Evolutionary conservation across 2,797 vertebrate species (phyloP).

Genomic region (Channa striata): DNA sequence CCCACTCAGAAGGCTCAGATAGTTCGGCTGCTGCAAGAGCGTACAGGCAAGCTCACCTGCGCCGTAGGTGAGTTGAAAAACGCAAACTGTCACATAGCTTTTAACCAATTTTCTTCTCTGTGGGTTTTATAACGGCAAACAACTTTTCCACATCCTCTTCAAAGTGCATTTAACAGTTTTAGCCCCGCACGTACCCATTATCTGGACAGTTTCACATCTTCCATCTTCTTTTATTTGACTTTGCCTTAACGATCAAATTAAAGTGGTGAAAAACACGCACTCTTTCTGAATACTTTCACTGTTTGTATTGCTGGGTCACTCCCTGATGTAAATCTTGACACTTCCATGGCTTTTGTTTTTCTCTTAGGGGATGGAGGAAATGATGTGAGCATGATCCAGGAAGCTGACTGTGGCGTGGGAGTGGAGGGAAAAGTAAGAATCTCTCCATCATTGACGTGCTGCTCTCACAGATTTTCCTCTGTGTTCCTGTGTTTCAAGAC

Average conservation of each 20-base stretch:
- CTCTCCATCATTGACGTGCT: slow-evolving; percentile 54
- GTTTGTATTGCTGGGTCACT: slow-evolving; percentile 44
- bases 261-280: slow-evolving; percentile 39
- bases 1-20: slow-evolving; percentile 99
- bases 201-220: neutral
- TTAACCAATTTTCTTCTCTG: neutral
- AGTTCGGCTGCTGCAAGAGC: slow-evolving; percentile 94
- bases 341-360: slow-evolving; percentile 72
- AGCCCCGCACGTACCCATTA: neutral
- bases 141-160: neutral
- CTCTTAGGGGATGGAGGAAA: slow-evolving; percentile 96
- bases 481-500: slow-evolving; percentile 79
- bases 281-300: neutral
- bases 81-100: slow-evolving; percentile 1
- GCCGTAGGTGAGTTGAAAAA: slow-evolving; percentile 90
- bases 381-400: slow-evolving; percentile 99
- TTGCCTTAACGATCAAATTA: slow-evolving; percentile 19
- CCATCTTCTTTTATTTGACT: neutral
- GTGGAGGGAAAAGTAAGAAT: slow-evolving; percentile 98
- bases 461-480: slow-evolving; percentile 53
- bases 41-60: slow-evolving; percentile 95
- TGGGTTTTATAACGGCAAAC: neutral
- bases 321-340: slow-evolving; percentile 72
- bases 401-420: slow-evolving; percentile 97
- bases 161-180: no score